Base-by-base conservation (phyloP, 2,113 vertebrate species). In the Paramormyrops kingsleyae region DNA sequence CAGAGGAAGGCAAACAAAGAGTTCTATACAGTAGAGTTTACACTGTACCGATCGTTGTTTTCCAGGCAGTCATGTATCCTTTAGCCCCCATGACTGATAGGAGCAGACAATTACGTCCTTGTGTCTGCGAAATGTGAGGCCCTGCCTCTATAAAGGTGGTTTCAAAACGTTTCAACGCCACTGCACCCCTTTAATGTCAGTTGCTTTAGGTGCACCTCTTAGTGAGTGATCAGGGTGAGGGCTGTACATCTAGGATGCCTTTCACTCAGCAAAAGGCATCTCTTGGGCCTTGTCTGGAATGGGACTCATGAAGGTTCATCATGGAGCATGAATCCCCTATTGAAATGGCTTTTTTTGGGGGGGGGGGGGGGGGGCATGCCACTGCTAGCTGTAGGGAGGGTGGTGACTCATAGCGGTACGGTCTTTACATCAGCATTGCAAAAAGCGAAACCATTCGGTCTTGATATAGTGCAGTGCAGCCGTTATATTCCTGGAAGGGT, bases 81-180 rank as follows among this genome's bases (percentile, higher is more conserved):
- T 91, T 90, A 90, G 88, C 90, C 17, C 88, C 90, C 90, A 91
- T 50, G 91, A 90, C 91, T 91, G 90, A 93, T 92, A 90, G 92
- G 90, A 94, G 95, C 92, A 92, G 93, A 90, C 90, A 94, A 89
- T 91, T 59, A 46, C 85, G 35, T 83, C 88, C 89, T 91, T 93
- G 70, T 90, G 90, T 89, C 89, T 92, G 46, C 52, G 80, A 77
- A 87, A 46, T 91, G 89, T 89, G 85, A 89, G 35, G 77, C 50
- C 49, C 50, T 56, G 8, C 49, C 74, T 83, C 50, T 53, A 53
- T 87, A 53, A 86, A 31, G 49, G 47, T 86, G n/a, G 47, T 86
- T 86, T 50, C n/a, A 17, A 50, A 86, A 21, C 1, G n/a, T 50
- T 49, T 49, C 46, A 86, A 53, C 50, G 19, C 27, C 47, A 19